Evolutionary conservation across 2,113 vertebrate species (phyloP).

Genomic region (Tinamus guttatus): DNA sequence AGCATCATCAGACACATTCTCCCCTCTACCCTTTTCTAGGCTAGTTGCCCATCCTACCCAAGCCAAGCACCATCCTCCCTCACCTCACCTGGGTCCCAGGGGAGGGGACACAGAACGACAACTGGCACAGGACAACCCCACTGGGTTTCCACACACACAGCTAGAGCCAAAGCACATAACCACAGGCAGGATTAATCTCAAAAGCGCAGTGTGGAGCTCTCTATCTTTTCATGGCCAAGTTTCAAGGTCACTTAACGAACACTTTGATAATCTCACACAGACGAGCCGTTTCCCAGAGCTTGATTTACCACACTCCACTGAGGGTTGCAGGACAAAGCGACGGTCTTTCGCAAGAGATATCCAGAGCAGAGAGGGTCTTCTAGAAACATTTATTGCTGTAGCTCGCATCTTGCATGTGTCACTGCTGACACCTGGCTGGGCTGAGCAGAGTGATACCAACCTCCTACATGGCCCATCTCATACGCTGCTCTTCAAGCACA

Average conservation of each 20-base stretch:
- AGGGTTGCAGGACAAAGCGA: neutral
- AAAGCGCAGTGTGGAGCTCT: neutral
- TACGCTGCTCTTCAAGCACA: neutral
- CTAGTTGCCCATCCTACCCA: too few relatives aligned
- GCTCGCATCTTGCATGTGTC: neutral
- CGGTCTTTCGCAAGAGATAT: neutral
- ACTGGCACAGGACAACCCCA: rapidly evolving
- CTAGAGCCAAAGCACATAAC: neutral
- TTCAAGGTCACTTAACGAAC: neutral
- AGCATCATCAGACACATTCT: too few relatives aligned
- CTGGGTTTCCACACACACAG: rapidly evolving
- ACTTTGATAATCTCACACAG: rapidly evolving
- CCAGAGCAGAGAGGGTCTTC: rapidly evolving
- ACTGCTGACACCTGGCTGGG: too few relatives aligned
- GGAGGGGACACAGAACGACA: too few relatives aligned
- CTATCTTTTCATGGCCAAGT: neutral
- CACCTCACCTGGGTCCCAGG: neutral
- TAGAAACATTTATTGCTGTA: neutral
- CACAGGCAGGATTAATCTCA: rapidly evolving
- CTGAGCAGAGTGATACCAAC: neutral
- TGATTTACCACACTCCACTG: neutral
- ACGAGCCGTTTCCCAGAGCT: neutral
- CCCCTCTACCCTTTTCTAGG: too few relatives aligned
- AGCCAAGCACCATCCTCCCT: rapidly evolving
- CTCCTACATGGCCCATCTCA: rapidly evolving